These are phyloP conservation scores for Drosophila yakuba DNA, from an alignment of 1,140 invertebrate genomes.

Conservation along the genomic window DNA sequence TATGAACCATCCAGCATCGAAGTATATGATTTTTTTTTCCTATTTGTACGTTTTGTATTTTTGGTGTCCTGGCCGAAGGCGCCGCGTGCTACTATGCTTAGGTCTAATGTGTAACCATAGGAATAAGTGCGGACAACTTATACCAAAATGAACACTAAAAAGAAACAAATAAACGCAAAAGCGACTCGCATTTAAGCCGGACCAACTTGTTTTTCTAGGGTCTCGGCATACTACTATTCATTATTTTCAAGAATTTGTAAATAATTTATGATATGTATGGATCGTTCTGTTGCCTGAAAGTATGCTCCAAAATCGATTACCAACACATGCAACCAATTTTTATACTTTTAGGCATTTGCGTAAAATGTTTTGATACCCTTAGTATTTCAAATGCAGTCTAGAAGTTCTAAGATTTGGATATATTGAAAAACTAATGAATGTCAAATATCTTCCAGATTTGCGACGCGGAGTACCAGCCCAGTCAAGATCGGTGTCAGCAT, in stretches of 20 bases:
- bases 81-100: constrained; percentile 71
- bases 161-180: constrained; percentile 64
- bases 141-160: constrained; percentile 78
- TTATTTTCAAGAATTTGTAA: background rate
- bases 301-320: background rate
- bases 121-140: constrained; percentile 75
- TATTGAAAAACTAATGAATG: no score
- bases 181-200: constrained; percentile 68
- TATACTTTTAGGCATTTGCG: constrained; percentile 1
- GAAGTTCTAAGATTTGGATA: no score
- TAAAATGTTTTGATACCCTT: background rate
- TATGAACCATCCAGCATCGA: constrained; percentile 52
- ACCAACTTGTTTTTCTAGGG: constrained; percentile 7
- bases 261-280: no score
- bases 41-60: constrained; percentile 58
- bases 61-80: constrained; percentile 47
- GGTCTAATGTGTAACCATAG: constrained; percentile 56
- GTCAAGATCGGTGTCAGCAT: constrained; percentile 18
- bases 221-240: background rate
- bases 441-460: constrained; percentile 7
- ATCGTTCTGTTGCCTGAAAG: background rate
- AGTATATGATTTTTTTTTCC: constrained; percentile 38
- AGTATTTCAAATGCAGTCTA: background rate
- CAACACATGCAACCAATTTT: background rate
- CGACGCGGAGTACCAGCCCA: background rate